phyloP scores from a whole-genome alignment of 1,140 invertebrate species.

The Oppia nitens region DNA sequence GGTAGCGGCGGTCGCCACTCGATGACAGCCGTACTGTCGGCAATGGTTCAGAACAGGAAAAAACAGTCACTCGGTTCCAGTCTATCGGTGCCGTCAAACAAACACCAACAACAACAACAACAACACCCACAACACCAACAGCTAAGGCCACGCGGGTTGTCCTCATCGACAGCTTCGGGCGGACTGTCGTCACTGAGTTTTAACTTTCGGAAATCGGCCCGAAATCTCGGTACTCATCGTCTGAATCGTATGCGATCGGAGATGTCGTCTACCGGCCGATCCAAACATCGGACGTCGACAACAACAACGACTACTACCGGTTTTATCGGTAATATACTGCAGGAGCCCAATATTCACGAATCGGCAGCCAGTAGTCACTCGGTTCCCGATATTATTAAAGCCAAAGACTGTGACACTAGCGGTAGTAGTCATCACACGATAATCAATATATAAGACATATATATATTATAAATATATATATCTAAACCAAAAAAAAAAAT shows the following conservation, averaged over 20 bases:
- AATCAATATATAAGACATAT: no score
- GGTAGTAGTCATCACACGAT: no score
- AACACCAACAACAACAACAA: background rate
- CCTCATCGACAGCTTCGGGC: background rate
- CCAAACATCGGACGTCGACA: background rate
- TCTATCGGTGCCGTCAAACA: slow-evolving; percentile 18
- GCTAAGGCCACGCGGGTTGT: background rate
- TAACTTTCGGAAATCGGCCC: slow-evolving; percentile 11
- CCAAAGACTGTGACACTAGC: no score
- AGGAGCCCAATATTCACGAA: no score
- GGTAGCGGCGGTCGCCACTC: slow-evolving; percentile 42
- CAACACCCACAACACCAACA: background rate
- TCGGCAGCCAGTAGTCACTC: background rate
- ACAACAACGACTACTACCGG: background rate
- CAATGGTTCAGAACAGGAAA: slow-evolving; percentile 52
- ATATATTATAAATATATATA: no score
- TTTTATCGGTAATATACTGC: no score
- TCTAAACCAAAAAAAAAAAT: no score
- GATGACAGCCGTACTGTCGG: slow-evolving; percentile 68
- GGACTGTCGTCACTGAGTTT: slow-evolving; percentile 9
- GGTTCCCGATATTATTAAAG: background rate
- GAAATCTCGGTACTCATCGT: slow-evolving; percentile 12
- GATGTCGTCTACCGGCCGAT: slow-evolving; percentile 5
- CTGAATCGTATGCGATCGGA: slow-evolving; percentile 21
- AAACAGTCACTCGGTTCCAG: slow-evolving; percentile 20